A percentile compares a stretch with the other conserved stretches of the same genome.
These are phyloP conservation scores for Euproctis similis DNA, from an alignment of 2,888 invertebrate genomes.

Conservation along the genomic window DNA sequence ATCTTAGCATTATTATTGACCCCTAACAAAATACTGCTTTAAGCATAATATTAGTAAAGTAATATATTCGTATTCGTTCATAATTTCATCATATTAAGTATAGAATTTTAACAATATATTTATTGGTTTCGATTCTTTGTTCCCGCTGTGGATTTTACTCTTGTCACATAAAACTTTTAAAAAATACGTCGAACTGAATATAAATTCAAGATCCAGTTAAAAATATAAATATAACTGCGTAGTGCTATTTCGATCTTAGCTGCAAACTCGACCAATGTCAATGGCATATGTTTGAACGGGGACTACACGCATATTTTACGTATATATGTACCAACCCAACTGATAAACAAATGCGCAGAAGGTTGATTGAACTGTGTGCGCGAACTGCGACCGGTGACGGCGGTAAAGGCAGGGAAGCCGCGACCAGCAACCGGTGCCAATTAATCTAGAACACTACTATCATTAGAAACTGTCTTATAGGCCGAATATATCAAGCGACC, in stretches of 20 bases:
- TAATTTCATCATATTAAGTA: no score
- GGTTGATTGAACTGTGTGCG: conserved; percentile 45
- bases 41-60: no score
- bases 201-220: conserved; percentile 23
- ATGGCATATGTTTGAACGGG: conserved; percentile 63
- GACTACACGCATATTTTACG: conserved; percentile 32
- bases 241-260: conserved; percentile 43
- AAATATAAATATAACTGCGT: conserved; percentile 30
- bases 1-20: no score
- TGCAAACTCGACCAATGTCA: conserved; percentile 55
- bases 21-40: no score
- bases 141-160: no score
- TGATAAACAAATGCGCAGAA: conserved; percentile 46
- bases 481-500: conserved; percentile 18
- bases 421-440: conserved; percentile 29
- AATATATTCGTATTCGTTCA: no score
- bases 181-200: no score
- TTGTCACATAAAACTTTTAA: no score
- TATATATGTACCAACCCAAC: conserved; percentile 26
- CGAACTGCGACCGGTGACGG: conserved; percentile 16
- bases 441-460: conserved; percentile 27
- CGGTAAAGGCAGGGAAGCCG: conserved; percentile 31
- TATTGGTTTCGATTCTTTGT: no score
- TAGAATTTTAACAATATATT: no score
- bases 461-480: conserved; percentile 23